Conservation (phyloP, 2,113 vertebrate genomes). For the Rissa tridactyla region DNA sequence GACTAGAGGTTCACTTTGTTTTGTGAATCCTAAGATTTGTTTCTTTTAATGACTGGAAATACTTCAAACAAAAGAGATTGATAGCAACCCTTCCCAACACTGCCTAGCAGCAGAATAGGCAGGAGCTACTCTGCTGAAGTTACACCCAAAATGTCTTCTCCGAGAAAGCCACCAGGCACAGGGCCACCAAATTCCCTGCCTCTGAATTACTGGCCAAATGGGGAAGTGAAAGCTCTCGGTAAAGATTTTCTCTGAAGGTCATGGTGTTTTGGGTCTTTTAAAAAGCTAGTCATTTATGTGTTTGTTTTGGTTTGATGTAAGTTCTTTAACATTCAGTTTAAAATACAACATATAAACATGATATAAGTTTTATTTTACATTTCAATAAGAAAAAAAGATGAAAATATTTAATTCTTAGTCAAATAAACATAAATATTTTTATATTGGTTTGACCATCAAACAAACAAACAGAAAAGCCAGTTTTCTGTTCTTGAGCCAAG, state of each 20-base stretch:
- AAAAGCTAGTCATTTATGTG: neutral
- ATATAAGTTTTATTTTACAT: neutral
- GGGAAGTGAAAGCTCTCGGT: neutral
- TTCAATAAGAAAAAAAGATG: neutral
- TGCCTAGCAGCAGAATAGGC: neutral
- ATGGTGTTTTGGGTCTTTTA: neutral
- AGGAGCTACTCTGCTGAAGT: neutral
- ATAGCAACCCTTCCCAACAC: neutral
- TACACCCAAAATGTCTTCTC: neutral
- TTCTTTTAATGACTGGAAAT: neutral
- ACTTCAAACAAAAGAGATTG: neutral
- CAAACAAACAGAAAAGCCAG: neutral
- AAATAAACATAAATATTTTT: neutral
- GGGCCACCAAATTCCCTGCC: neutral
- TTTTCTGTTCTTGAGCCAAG: neutral
- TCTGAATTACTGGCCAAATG: neutral
- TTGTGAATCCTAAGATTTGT: neutral
- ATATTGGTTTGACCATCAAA: neutral
- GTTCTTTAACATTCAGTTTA: neutral
- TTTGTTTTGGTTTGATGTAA: neutral
- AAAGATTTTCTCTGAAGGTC: neutral
- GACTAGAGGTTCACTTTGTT: neutral
- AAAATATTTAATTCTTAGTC: neutral
- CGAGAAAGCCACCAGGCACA: neutral
- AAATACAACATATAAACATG: neutral